Conservation (phyloP, 1,140 invertebrate genomes). For the Bombus polaris region DNA sequence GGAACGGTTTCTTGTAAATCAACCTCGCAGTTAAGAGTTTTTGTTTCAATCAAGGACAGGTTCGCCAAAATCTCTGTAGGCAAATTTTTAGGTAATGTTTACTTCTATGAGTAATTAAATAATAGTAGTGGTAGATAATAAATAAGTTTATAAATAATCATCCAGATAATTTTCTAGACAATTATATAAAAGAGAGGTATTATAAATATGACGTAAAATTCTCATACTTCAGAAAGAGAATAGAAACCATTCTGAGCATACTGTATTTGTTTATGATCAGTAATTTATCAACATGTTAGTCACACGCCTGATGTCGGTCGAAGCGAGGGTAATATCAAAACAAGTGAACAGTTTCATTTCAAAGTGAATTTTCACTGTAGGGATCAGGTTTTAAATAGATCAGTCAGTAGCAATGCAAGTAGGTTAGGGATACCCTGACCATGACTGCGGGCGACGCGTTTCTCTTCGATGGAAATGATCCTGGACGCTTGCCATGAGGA, state of each 20-base stretch:
- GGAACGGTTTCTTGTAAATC: no score
- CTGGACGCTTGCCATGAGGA: slow-evolving; percentile 63
- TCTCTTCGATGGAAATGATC: slow-evolving; percentile 28
- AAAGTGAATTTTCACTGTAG: slow-evolving; percentile 33
- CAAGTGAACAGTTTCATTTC: neutral
- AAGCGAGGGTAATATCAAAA: neutral
- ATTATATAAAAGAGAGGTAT: neutral
- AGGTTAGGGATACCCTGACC: slow-evolving; percentile 62
- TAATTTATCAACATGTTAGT: neutral
- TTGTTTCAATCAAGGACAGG: no score
- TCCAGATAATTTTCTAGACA: neutral
- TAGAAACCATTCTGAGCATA: neutral
- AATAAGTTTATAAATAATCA: neutral
- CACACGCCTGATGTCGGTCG: neutral
- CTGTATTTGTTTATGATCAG: slow-evolving; percentile 33
- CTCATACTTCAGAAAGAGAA: slow-evolving; percentile 21
- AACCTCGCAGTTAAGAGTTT: no score
- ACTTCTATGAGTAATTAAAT: no score
- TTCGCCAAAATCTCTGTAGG: no score
- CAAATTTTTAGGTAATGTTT: no score
- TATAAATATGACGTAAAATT: neutral
- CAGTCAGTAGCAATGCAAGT: slow-evolving; percentile 27
- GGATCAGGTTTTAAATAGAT: slow-evolving; percentile 52
- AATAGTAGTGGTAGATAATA: neutral
- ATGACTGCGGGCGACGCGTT: slow-evolving; percentile 51